phyloP scores from a whole-genome alignment of 2,888 invertebrate species.

The Calliopum simillimum region DNA sequence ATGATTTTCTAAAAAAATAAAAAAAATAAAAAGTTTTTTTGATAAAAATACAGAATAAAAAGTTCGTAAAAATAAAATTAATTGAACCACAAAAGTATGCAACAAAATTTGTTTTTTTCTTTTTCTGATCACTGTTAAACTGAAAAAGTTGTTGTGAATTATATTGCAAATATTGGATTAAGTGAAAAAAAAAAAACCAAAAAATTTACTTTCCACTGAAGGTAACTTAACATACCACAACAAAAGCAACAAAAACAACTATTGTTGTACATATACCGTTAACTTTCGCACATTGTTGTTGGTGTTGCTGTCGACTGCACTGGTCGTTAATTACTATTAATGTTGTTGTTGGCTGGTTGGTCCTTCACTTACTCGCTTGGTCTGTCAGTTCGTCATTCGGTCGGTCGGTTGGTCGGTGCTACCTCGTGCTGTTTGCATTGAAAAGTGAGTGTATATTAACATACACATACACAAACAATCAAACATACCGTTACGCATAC shows the following conservation, averaged over 20 bases:
- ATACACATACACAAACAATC: not conserved
- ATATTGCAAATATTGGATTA: conserved; percentile 26
- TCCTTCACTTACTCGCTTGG: no score
- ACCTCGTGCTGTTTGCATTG: conserved; percentile 24
- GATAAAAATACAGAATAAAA: no score
- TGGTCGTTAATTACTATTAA: conserved; percentile 21
- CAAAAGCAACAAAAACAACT: conserved; percentile 37
- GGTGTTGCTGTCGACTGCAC: not conserved
- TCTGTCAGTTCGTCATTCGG: not conserved
- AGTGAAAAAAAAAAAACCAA: conserved; percentile 40
- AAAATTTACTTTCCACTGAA: conserved; percentile 41
- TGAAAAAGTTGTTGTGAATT: not conserved
- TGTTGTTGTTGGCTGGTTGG: conserved; percentile 17
- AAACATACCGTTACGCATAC: not conserved
- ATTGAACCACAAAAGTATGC: conserved; percentile 17
- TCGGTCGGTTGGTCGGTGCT: conserved; percentile 4
- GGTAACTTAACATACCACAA: conserved; percentile 41
- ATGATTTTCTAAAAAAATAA: not conserved
- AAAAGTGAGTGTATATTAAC: conserved; percentile 21
- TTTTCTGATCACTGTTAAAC: not conserved
- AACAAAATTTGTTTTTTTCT: not conserved
- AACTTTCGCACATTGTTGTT: conserved; percentile 22
- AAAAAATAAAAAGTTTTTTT: no score
- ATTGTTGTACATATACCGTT: conserved; percentile 19
- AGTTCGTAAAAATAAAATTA: conserved; percentile 1